Percentiles rank a stretch among this genome's conserved stretches.
Conservation (phyloP, 2,113 vertebrate species). For the Lasiurus borealis region DNA sequence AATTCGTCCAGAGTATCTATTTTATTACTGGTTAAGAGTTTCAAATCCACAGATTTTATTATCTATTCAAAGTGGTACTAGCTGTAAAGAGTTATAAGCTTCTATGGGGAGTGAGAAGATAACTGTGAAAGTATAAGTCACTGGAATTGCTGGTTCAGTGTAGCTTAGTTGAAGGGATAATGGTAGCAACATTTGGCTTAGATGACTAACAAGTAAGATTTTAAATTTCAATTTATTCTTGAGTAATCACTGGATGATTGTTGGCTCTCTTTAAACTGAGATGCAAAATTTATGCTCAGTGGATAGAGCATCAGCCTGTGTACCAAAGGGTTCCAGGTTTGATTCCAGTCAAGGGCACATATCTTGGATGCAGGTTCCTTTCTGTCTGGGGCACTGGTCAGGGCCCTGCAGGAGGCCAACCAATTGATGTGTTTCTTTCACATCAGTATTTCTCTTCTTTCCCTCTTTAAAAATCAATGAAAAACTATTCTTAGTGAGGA, state of each 20-base stretch:
- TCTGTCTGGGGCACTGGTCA: too few relatives aligned
- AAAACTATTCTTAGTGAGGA: too few relatives aligned
- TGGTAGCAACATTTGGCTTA: background rate
- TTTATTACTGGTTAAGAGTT: slow-evolving; percentile 32
- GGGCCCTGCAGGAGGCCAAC: too few relatives aligned
- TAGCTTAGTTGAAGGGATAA: background rate
- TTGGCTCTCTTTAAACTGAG: background rate
- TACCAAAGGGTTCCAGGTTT: too few relatives aligned
- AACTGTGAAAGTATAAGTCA: background rate
- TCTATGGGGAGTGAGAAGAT: background rate
- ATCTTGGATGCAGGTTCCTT: too few relatives aligned
- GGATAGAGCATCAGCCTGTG: too few relatives aligned
- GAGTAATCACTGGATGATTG: slow-evolving; percentile 16
- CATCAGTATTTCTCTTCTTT: too few relatives aligned
- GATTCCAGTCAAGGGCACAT: too few relatives aligned
- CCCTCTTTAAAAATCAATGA: too few relatives aligned
- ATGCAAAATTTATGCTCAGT: background rate
- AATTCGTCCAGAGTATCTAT: background rate
- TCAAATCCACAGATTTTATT: background rate
- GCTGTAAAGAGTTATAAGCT: background rate
- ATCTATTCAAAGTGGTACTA: background rate
- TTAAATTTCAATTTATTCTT: slow-evolving; percentile 43
- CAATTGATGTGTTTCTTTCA: too few relatives aligned
- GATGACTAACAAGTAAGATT: background rate
- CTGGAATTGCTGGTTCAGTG: background rate